Base-by-base conservation (phyloP, 1,140 invertebrate species). In the Drosophila ercepeae region DNA sequence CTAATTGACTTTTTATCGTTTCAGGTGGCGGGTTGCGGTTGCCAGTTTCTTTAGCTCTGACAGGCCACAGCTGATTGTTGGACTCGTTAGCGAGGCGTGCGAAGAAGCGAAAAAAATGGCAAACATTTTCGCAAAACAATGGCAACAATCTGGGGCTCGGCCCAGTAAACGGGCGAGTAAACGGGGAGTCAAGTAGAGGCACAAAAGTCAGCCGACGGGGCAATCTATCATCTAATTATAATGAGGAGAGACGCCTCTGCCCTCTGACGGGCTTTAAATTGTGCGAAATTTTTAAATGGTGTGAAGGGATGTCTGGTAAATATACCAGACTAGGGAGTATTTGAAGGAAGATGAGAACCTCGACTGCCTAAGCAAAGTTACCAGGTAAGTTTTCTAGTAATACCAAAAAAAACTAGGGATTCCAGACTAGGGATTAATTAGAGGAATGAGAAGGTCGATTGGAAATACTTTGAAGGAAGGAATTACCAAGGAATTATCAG, bases 211-310 rank as follows among this genome's bases (percentile, higher is more conserved):
- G 46, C 5, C 45, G 44, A 7, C 45, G 44, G 46, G 53, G 46
- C 41, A 69, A 73, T n/a, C n/a, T n/a, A n/a, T 74, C 49, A 39
- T 67, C 74, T 72, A 77, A 78, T 78, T 78, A 73, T 72, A 77
- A 72, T 67, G 65, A 71, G 55, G 65, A 71, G 55, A 72, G 25
- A 69, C 73, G 54, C 69, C 72, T 55, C 64, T 73, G 69, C 44
- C 70, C 58, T 73, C 57, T 34, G 41, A 16, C 29, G 49, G 23
- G 45, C 25, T 8, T 49, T 51, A 42, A 19, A 44, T 67, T 64
- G 60, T 64, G 61, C 57, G 13, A n/a, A n/a, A n/a, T n/a, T n/a
- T n/a, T n/a, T n/a, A n/a, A n/a, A n/a, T n/a, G n/a, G n/a, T n/a
- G n/a, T n/a, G n/a, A n/a, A n/a, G n/a, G n/a, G n/a, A n/a, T n/a